Evolutionary conservation across 2,797 vertebrate species (phyloP), one percentile per base, ranked within the genome.

Genomic region (Erpetoichthys calabaricus): DNA sequence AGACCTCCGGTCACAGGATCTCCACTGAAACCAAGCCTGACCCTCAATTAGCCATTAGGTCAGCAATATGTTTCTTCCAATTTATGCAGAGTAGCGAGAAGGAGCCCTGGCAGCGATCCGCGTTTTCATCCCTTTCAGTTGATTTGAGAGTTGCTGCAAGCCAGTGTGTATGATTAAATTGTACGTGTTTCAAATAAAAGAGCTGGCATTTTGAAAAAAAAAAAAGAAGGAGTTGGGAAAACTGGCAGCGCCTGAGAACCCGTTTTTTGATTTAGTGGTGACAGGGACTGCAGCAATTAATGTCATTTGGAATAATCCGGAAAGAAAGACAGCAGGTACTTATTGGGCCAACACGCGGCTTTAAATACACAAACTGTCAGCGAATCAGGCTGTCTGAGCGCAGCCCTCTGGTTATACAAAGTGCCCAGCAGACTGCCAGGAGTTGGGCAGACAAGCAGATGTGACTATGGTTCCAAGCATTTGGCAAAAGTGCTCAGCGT

Each of bases 401-500:
- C 67, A 81, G 78, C 81, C 86, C 80, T 75, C 77, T 78, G 80
- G 86, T 79, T 60, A 75, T 64, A 73, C 73, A 61, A 68, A 69
- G 71, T 65, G 76, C 73, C 73, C 64, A 58, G 73, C 75, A 76
- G 81, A 74, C 74, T 60, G 64, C 63, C 73, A 86, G 74, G 73
- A 80, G 86, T 79, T 81, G 73, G 71, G 80, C 80, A 91, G 90
- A 87, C 84, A 80, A 92, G 84, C 92, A 97, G 93, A 94, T 94
- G 91, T 91, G 93, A 94, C 91, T 91, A 84, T 87, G 87, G 91
- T 92, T 89, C 86, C 87, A 85, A 91, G 92, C 91, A 83, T 91
- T 94, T 96, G 91, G 94, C 93, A 97, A 88, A 86, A 94, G 85
- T 75, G 77, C 84, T 98, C 89, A 94, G 87, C 87, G 78, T 98